Base-by-base conservation (phyloP, 30 jellyfish, hydroid and myxozoan species). In the Rhopilema esculentum region DNA sequence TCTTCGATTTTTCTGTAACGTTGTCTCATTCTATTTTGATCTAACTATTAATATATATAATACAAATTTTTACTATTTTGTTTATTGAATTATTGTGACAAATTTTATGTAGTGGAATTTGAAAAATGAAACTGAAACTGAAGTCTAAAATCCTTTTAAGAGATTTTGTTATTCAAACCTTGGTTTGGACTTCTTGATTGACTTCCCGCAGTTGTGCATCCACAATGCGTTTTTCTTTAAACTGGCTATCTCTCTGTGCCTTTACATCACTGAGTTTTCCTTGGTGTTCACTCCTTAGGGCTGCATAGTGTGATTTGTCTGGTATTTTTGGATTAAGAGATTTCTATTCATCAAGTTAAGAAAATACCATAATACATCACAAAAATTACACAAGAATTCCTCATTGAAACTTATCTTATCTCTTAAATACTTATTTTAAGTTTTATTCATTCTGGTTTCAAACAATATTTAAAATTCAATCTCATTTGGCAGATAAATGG, bases 141-240 rank as follows among this genome's bases (percentile, higher is more conserved):
- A n/a, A n/a, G n/a, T n/a, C n/a, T n/a, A n/a, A n/a, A n/a, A n/a
- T n/a, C n/a, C n/a, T n/a, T n/a, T n/a, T n/a, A n/a, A n/a, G n/a
- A n/a, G n/a, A n/a, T 24, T 20, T 32, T 50, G 52, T 24, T 25
- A 18, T 16, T 6, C 18, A 57, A 68, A 83, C 92, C 92, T 83
- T 83, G 2, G 86, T 52, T 20, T 33, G 80, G 53, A 83, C 61
- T 49, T 83, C 85, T 28, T 69, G 78, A 51, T 83, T 83, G 30
- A 83, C 80, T 16, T 49, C 53, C 27, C 73, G 48, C 21, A 83
- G 80, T 19, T 83, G 85, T 18, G 79, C 85, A 49, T 83, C 92
- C 17, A 83, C 81, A 49, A 70, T 21, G 30, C 86, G 72, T 49
- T 83, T 83, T 16, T 69, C 78, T 29, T 61, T 50, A 71, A 83